Evolutionary conservation across 1,140 invertebrate species (phyloP).

Genomic region (Eriocheir sinensis): DNA sequence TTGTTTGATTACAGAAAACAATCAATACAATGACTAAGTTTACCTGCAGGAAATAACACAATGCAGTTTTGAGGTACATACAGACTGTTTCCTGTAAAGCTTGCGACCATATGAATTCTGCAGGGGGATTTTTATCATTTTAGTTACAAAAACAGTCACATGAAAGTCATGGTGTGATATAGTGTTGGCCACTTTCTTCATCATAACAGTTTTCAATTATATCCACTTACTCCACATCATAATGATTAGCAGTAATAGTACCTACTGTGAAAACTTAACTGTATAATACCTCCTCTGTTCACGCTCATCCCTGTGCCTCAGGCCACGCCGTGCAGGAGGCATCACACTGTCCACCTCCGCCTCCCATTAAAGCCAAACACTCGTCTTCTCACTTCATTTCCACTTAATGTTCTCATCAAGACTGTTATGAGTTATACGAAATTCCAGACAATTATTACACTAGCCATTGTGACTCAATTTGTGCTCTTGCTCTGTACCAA

Average conservation of each 20-base stretch:
- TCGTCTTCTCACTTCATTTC: neutral
- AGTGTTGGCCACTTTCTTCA: neutral
- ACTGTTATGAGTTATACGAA: neutral
- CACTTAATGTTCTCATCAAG: neutral
- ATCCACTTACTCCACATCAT: neutral
- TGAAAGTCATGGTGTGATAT: neutral
- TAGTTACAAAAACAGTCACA: too few species aligned
- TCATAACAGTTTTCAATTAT: neutral
- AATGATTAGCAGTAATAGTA: neutral
- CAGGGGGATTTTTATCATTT: neutral
- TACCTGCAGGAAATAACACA: neutral
- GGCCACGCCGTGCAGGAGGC: neutral
- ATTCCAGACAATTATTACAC: slow-evolving; percentile 5
- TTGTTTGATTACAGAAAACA: too few species aligned
- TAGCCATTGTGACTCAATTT: neutral
- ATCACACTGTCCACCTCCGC: neutral
- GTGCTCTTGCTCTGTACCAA: neutral
- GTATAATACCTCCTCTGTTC: neutral
- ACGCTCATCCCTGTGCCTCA: neutral
- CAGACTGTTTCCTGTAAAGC: neutral
- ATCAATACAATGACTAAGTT: too few species aligned
- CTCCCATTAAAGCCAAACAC: neutral
- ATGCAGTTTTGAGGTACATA: neutral
- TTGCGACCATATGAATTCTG: neutral
- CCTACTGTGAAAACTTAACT: neutral